Percentiles rank a stretch among this genome's conserved stretches.
phyloP scores from a whole-genome alignment of 2,113 vertebrate species.

The Chlorodrepanis virens region DNA sequence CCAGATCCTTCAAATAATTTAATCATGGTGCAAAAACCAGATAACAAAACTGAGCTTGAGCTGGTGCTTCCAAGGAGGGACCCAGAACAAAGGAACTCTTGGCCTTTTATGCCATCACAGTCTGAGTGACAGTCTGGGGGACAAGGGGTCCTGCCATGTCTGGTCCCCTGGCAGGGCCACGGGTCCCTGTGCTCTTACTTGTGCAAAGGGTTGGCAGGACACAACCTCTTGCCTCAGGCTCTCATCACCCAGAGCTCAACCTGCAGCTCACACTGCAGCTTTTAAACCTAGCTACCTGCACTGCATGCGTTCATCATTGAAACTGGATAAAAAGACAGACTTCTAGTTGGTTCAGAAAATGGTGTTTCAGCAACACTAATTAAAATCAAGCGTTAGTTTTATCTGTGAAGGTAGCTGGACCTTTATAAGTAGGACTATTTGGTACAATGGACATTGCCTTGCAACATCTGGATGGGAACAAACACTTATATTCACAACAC shows the following conservation, averaged over 20 bases:
- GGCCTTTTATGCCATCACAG: background rate
- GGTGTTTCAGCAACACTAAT: background rate
- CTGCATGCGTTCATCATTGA: background rate
- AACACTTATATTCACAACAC: background rate
- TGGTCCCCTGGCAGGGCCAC: accelerated
- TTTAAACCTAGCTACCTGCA: background rate
- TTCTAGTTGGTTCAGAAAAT: background rate
- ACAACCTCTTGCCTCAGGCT: accelerated
- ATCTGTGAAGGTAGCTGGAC: background rate
- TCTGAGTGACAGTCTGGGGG: no score
- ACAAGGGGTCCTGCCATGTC: accelerated
- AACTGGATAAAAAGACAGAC: background rate
- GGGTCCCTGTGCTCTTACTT: background rate
- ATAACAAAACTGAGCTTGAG: background rate
- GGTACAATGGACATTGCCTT: background rate
- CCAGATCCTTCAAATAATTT: background rate
- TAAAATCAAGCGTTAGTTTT: background rate
- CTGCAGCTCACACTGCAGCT: background rate
- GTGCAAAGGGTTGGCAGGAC: background rate
- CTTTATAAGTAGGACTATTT: background rate
- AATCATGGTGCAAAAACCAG: background rate
- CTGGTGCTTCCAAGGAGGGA: background rate
- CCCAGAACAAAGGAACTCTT: no score
- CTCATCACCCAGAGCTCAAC: background rate
- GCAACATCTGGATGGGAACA: accelerated